Base-by-base conservation (phyloP, 2,113 vertebrate genomes). In the Scytalopus superciliaris region DNA sequence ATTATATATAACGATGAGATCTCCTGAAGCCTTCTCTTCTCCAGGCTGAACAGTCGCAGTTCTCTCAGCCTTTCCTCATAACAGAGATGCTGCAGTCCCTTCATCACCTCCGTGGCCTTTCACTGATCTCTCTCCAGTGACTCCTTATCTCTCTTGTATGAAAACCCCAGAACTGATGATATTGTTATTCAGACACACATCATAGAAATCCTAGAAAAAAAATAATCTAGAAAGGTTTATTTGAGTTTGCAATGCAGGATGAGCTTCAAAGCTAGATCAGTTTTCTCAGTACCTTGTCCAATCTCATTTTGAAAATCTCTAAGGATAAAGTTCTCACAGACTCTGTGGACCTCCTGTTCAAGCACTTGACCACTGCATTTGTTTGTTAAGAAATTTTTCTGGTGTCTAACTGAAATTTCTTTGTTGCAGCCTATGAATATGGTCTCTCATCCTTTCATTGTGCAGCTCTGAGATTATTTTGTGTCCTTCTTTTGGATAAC, bases 321-420 rank as follows among this genome's bases (percentile, higher is more conserved):
- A 19, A 25, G 8, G 15, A 67, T 3, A 10, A 52, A 44, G 13
- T 22, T 55, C 55, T 63, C 42, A 68, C 14, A 57, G 7, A 4
- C 27, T 77, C 24, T 1, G 1, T 0, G 0, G 8, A 25, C 19
- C 9, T n/a, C 7, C 9, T 47, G 12, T 77, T 47, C 18, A 47
- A 44, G 33, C 8, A 4, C 22, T 52, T 75, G 33, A 63, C 24
- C 7, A 27, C 7, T 55, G 13, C 2, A 8, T 82, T 69, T 45
- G 13, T 47, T 67, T 27, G 2, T 56, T 63, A 77, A 60, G 37
- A 63, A 6, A 35, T 69, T 94, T 75, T 47, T 8, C 37, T 49
- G 62, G 7, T 60, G 35, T 86, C 16, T 60, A 60, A 6, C 15
- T 33, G 33, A 31, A 67, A 62, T 67, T 44, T 64, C 28, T 69